Conservation (phyloP, 2,888 invertebrate genomes). For the Agrochola macilenta region DNA sequence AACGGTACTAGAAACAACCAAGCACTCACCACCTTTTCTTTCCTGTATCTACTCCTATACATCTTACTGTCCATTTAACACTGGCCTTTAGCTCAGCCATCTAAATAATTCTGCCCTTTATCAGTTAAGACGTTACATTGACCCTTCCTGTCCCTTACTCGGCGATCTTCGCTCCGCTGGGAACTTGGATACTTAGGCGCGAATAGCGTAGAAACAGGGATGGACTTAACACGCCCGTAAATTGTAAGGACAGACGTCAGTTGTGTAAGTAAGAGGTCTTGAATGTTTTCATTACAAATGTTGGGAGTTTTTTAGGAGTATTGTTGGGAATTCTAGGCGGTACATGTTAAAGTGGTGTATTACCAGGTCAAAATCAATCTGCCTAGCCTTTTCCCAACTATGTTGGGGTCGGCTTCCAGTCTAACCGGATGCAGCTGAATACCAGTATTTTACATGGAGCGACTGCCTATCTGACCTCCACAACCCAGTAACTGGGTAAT, state of each 20-base stretch:
- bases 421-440: too few relatives aligned
- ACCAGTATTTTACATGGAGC: too few relatives aligned
- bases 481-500: too few relatives aligned
- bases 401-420: too few relatives aligned
- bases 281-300: conserved; percentile 40
- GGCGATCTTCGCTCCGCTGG: conserved; percentile 37
- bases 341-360: not conserved
- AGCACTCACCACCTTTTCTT: not conserved
- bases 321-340: not conserved
- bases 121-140: conserved; percentile 60
- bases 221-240: conserved; percentile 17
- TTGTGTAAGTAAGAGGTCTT: conserved; percentile 48
- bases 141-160: conserved; percentile 52
- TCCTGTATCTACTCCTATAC: not conserved
- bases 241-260: conserved; percentile 14
- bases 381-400: too few relatives aligned
- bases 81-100: conserved; percentile 28
- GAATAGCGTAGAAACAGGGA: conserved; percentile 23
- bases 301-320: not conserved
- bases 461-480: too few relatives aligned
- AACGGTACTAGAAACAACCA: not conserved
- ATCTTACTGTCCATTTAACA: conserved; percentile 43
- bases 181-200: conserved; percentile 27
- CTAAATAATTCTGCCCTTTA: conserved; percentile 65
- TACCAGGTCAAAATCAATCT: too few relatives aligned